Evolutionary conservation across 2,113 vertebrate species (phyloP).

Genomic region (Laterallus jamaicensis): DNA sequence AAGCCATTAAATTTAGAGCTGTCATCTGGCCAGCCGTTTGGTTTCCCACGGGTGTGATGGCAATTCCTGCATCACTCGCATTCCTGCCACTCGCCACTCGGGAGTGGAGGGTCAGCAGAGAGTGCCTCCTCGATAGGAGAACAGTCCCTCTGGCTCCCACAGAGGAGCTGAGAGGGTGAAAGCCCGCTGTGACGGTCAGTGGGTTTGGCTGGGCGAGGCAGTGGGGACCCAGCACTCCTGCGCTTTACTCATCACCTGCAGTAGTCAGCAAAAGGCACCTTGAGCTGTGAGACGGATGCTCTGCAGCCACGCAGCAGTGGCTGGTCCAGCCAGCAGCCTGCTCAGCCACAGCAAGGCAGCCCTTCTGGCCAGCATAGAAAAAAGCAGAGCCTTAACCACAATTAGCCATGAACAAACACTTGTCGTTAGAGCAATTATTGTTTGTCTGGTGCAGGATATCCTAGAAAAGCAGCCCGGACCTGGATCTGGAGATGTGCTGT

Average conservation of each 20-base stretch:
- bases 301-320: neutral
- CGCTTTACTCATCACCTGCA: accelerated
- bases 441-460: accelerated
- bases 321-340: accelerated
- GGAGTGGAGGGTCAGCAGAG: neutral
- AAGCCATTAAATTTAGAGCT: slow-evolving; percentile 48
- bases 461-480: neutral
- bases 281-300: accelerated
- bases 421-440: neutral
- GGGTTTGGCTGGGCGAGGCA: accelerated
- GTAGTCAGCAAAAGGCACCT: neutral
- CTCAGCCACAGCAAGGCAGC: neutral
- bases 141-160: neutral
- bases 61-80: neutral
- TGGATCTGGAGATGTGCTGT: neutral
- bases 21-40: neutral
- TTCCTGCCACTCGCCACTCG: neutral
- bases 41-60: neutral
- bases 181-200: accelerated
- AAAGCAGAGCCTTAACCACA: neutral
- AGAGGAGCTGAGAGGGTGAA: neutral
- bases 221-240: neutral
- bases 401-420: accelerated
- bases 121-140: neutral
- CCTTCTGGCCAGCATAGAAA: accelerated